Evolutionary conservation across 2,888 invertebrate genomes (phyloP), one percentile per base, ranked within the genome.

Genomic region (Calliopum simillimum): DNA sequence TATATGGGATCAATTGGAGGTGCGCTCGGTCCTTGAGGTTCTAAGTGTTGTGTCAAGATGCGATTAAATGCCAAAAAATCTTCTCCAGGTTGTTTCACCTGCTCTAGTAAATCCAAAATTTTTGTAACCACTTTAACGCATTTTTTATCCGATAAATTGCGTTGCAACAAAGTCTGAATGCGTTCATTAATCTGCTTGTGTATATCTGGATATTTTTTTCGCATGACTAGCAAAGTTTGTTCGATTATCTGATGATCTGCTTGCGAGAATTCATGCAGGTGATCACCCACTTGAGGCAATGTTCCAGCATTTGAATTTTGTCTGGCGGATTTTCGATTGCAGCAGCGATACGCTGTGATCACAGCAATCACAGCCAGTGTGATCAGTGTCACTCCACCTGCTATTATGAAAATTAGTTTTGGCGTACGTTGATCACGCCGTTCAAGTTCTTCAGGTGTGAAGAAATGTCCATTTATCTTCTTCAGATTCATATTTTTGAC

Each of bases 11-110:
- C 80, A 46, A 75, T 74, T 5, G 69, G 59, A 12, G 77, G 75
- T 16, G 78, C 77, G 46, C 77, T 71, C 4, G 80, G 79, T 55
- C 74, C n/a, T 11, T 76, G 74, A 4, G 76, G 76, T 63, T 79
- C 77, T 13, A 83, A 76, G 71, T 83, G 81, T 41, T 79, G 80
- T 13, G 79, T 78, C 8, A 84, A 71, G 41, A 83, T 80, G 23
- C 79, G 80, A 68, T 79, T 82, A 16, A 84, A 81, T 44, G 79
- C 80, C 19, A 78, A 76, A 72, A 83, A 82, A 75, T 82, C 81
- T 16, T 76, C 76, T 2, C 79, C 79, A 12, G 78, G 70, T 71
- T 78, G 79, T 70, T 79, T 76, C 21, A 81, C 78, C 59, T 77
- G 76, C 46, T 74, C 76, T 47, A 84, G 65, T 4, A 79, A 75